These are phyloP conservation scores for Ailurus styani DNA, from an alignment of 2,113 vertebrate species.

Conservation along the genomic window DNA sequence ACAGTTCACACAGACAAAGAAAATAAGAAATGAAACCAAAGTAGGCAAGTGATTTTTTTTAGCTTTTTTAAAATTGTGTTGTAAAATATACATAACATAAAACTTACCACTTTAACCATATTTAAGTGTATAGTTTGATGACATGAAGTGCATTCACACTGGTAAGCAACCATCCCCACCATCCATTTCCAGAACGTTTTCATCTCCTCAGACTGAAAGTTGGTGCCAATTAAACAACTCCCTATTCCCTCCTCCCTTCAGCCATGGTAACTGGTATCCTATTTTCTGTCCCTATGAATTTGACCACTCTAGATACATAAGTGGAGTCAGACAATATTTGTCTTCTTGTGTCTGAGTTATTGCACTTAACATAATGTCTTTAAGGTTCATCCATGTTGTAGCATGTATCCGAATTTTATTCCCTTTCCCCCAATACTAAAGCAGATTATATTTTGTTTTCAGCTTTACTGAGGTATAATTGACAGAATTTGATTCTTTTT, in stretches of 20 bases:
- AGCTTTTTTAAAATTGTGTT: not conserved
- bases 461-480: not conserved
- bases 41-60: not conserved
- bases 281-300: not conserved
- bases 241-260: too few relatives aligned
- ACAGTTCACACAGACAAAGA: not conserved
- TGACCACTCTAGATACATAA: not conserved
- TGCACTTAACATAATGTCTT: not conserved
- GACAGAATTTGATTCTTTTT: not conserved
- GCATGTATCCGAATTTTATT: not conserved
- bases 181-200: not conserved
- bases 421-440: not conserved
- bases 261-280: not conserved
- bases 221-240: not conserved
- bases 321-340: not conserved
- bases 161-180: not conserved
- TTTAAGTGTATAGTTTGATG: not conserved
- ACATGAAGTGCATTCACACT: not conserved
- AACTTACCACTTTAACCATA: not conserved
- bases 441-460: not conserved
- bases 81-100: conserved; percentile 7
- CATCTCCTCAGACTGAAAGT: not conserved
- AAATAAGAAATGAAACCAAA: not conserved
- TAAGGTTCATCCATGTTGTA: not conserved
- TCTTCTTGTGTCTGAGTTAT: not conserved